A percentile compares a stretch with the other conserved stretches of the same genome.
Conservation (phyloP, 2,113 vertebrate genomes). For the Egretta garzetta region DNA sequence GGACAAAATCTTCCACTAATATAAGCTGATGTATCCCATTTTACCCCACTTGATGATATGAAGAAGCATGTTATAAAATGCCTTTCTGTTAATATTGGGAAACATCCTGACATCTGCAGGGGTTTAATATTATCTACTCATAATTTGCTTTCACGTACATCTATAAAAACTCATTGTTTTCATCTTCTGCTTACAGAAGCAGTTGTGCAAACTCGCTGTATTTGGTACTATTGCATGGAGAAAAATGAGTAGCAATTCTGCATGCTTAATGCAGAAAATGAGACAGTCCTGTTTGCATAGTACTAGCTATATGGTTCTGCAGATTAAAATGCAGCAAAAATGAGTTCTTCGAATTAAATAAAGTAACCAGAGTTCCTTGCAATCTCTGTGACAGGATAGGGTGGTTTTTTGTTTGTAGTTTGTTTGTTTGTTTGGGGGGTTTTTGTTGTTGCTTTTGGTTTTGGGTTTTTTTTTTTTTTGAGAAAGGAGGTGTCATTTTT, state of each 20-base stretch:
- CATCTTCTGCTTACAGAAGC: not conserved
- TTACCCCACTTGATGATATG: not conserved
- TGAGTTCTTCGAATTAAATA: not conserved
- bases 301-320: not conserved
- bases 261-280: not conserved
- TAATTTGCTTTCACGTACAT: not conserved
- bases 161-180: not conserved
- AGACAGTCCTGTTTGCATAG: not conserved
- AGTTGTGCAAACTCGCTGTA: not conserved
- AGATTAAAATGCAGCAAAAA: not conserved
- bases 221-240: not conserved
- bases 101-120: not conserved
- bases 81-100: not conserved
- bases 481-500: not conserved
- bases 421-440: too few relatives aligned
- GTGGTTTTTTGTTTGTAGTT: too few relatives aligned
- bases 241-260: not conserved
- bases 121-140: not conserved
- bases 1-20: not conserved
- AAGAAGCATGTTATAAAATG: not conserved
- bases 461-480: not conserved
- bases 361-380: not conserved
- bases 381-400: not conserved
- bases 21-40: not conserved
- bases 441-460: too few relatives aligned